Percentiles rank a stretch among this genome's conserved stretches.
These are phyloP conservation scores for Poecile atricapillus DNA, from an alignment of 2,113 vertebrate genomes.

Conservation along the genomic window DNA sequence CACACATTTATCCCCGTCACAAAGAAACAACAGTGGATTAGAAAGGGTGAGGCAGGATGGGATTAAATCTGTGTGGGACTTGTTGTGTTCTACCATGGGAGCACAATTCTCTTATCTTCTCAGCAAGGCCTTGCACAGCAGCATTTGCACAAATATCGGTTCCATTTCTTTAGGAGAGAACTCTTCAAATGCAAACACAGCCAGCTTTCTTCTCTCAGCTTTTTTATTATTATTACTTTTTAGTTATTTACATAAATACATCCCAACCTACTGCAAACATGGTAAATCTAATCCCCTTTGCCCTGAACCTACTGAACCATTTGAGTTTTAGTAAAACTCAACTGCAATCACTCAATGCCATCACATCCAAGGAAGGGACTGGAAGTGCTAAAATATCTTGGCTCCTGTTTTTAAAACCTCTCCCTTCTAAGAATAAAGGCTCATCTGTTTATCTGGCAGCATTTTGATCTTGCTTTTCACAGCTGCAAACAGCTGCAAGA, in stretches of 20 bases:
- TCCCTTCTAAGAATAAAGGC: neutral
- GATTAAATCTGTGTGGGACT: neutral
- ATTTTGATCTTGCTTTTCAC: neutral
- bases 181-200: neutral
- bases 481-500: neutral
- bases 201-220: neutral
- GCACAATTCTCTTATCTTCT: neutral
- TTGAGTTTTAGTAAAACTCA: neutral
- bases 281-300: neutral
- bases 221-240: neutral
- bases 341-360: neutral
- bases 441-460: neutral
- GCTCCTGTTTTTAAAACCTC: neutral
- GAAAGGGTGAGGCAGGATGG: neutral
- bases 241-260: neutral
- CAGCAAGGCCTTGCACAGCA: neutral
- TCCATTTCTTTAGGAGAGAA: neutral
- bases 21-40: neutral
- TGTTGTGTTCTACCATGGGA: neutral
- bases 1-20: neutral
- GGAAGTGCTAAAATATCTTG: neutral
- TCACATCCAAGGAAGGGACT: neutral
- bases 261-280: neutral
- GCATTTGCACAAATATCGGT: neutral
- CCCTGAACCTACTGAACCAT: neutral